A percentile compares a stretch with the other conserved stretches of the same genome.
phyloP scores from a whole-genome alignment of 2,888 invertebrate species.

The Xylota segnis region DNA sequence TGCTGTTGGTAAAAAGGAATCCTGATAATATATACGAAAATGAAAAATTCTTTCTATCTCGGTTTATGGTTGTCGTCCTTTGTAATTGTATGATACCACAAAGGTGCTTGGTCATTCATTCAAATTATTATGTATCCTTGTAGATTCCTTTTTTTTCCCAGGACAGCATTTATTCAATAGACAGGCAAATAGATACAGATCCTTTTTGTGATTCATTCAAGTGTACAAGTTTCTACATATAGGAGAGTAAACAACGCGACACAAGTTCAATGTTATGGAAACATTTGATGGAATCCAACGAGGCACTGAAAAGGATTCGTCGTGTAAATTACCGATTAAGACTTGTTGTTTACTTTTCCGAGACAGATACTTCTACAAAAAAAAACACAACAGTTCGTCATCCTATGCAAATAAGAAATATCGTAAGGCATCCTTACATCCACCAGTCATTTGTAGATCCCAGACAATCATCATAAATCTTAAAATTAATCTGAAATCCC shows the following conservation, averaged over 20 bases:
- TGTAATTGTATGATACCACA: too few relatives aligned
- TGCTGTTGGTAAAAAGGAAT: not conserved
- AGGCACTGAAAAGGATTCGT: not conserved
- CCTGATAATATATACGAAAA: conserved; percentile 10
- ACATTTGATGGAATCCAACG: not conserved
- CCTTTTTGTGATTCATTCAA: not conserved
- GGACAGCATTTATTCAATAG: too few relatives aligned
- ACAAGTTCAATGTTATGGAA: too few relatives aligned
- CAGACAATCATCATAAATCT: conserved; percentile 42
- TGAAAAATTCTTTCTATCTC: not conserved
- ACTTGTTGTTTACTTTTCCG: not conserved
- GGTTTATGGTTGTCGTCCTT: not conserved
- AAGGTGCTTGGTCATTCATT: not conserved
- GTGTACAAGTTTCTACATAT: not conserved
- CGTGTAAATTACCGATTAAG: not conserved
- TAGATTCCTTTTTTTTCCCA: too few relatives aligned
- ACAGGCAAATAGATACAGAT: not conserved
- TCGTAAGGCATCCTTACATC: not conserved
- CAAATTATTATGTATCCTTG: not conserved
- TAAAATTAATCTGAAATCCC: conserved; percentile 11
- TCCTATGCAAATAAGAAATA: not conserved
- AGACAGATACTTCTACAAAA: not conserved
- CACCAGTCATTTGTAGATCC: not conserved
- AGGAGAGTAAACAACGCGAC: not conserved
- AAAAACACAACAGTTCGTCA: not conserved